phyloP scores from a whole-genome alignment of 2,888 invertebrate species.

The Aleiodes alternator region DNA sequence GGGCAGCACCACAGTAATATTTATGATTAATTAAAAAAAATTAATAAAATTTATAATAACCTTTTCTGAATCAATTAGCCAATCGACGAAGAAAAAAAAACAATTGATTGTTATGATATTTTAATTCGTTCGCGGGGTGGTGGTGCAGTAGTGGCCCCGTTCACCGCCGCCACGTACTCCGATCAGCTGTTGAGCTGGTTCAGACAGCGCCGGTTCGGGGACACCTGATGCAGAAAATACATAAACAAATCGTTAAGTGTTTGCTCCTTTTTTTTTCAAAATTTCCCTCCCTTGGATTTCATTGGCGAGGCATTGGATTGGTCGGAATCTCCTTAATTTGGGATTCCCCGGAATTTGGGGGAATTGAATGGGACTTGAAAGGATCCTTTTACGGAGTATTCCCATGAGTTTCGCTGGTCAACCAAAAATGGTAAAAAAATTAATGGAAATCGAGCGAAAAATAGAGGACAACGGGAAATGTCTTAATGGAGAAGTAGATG shows the following conservation, averaged over 20 bases:
- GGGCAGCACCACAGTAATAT: too few relatives aligned
- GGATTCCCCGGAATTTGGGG: too few relatives aligned
- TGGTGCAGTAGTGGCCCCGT: constrained; percentile 72
- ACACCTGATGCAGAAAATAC: constrained; percentile 66
- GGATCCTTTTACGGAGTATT: too few relatives aligned
- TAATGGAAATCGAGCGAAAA: too few relatives aligned
- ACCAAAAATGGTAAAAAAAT: too few relatives aligned
- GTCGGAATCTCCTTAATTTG: too few relatives aligned
- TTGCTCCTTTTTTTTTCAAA: too few relatives aligned
- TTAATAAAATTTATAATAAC: constrained; percentile 41
- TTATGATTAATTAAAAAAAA: not conserved
- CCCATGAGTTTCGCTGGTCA: too few relatives aligned
- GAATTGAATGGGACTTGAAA: too few relatives aligned
- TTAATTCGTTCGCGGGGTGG: constrained; percentile 68
- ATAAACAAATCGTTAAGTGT: constrained; percentile 3
- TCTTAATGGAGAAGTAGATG: not conserved
- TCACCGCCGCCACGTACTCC: constrained; percentile 74
- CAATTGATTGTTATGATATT: constrained; percentile 50
- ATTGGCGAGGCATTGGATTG: too few relatives aligned
- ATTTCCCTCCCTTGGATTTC: too few relatives aligned
- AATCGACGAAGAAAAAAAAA: constrained; percentile 39
- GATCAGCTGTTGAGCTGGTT: constrained; percentile 76
- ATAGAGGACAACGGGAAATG: too few relatives aligned
- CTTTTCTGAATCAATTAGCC: constrained; percentile 31
- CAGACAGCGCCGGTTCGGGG: constrained; percentile 75